Conservation (phyloP, 2,888 invertebrate genomes). For the Drosophila infuscata region DNA sequence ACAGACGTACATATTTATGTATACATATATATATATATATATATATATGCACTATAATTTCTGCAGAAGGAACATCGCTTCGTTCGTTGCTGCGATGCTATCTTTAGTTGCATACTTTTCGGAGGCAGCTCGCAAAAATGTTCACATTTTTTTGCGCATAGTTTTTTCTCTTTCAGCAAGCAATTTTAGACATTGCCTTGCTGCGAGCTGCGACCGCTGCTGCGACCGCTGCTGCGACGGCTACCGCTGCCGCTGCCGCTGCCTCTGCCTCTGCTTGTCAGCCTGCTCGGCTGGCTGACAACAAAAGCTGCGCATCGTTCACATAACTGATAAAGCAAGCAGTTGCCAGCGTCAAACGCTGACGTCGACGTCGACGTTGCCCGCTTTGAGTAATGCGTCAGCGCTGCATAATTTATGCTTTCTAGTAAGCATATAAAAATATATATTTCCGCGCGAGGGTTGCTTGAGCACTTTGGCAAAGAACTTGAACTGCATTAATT, state of each 20-base stretch:
- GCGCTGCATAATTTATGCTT: constrained; percentile 73
- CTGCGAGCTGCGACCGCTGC: neutral
- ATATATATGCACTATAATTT: neutral
- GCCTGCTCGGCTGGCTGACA: constrained; percentile 39
- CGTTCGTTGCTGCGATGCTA: constrained; percentile 24
- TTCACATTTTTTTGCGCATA: constrained; percentile 31
- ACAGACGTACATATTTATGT: constrained; percentile 18
- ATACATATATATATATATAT: constrained; percentile 3
- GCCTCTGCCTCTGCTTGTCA: neutral
- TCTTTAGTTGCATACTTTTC: constrained; percentile 51
- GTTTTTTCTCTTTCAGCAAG: constrained; percentile 27
- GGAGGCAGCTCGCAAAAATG: constrained; percentile 29
- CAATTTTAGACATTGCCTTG: constrained; percentile 42
- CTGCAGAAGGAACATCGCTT: constrained; percentile 16
- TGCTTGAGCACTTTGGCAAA: constrained; percentile 5
- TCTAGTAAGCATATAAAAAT: constrained; percentile 47
- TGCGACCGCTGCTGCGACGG: neutral
- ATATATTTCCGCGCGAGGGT: constrained; percentile 39
- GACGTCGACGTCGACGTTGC: constrained; percentile 18
- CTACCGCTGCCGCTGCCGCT: neutral
- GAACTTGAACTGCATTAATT: neutral
- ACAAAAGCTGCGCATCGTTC: constrained; percentile 61
- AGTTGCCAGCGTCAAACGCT: constrained; percentile 44
- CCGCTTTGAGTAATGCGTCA: constrained; percentile 71
- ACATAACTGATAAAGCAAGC: constrained; percentile 70